Conservation (phyloP, 2,888 invertebrate species). For the Melanchra persicariae region DNA sequence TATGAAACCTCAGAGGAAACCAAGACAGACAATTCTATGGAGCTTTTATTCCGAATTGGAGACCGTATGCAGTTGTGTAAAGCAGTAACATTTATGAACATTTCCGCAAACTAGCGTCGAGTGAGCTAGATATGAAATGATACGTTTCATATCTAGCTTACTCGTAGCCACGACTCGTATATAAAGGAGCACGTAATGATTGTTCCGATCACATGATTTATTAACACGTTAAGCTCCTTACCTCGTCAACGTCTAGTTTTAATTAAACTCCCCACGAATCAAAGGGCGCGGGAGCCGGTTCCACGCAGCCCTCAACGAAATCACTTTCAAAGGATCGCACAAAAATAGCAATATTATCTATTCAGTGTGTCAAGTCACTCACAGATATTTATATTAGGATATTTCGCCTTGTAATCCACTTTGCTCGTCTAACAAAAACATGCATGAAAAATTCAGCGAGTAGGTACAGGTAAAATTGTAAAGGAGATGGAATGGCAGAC, state of each 20-base stretch:
- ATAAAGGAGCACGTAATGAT: neutral
- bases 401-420: conserved; percentile 58
- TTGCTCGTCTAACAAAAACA: conserved; percentile 57
- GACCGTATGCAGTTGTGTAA: neutral
- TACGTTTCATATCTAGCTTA: neutral
- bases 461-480: conserved; percentile 60
- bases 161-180: too few relatives aligned
- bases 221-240: conserved; percentile 11
- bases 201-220: conserved; percentile 16
- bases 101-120: neutral
- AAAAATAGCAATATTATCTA: conserved; percentile 31
- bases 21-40: neutral
- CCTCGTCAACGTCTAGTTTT: conserved; percentile 12
- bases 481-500: conserved; percentile 61
- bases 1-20: neutral
- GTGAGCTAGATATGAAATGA: too few relatives aligned
- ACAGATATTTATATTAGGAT: conserved; percentile 51
- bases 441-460: conserved; percentile 61
- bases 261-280: conserved; percentile 28
- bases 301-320: conserved; percentile 16
- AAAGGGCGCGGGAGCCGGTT: neutral
- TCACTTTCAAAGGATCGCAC: conserved; percentile 3
- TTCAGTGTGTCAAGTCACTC: conserved; percentile 38
- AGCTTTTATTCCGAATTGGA: neutral
- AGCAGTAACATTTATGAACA: neutral